Evolutionary conservation across 2,888 invertebrate species (phyloP).

Genomic region (Pseudococcus longispinus): DNA sequence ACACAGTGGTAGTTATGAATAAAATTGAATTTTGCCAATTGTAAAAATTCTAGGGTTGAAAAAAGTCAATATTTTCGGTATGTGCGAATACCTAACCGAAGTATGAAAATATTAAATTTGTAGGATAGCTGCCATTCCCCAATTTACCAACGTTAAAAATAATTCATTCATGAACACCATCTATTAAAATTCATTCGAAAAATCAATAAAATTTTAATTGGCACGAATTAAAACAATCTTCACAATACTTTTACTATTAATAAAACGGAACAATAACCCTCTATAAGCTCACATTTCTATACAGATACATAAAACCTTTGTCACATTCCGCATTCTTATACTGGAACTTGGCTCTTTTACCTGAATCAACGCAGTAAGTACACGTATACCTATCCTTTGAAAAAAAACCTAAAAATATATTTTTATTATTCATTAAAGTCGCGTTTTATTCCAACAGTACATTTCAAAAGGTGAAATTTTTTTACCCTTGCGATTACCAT

Average conservation of each 20-base stretch:
- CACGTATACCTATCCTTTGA: not conserved
- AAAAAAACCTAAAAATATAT: not conserved
- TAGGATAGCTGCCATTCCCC: not conserved
- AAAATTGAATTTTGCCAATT: no score
- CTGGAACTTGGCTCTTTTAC: not conserved
- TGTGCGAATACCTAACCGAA: not conserved
- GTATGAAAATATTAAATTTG: not conserved
- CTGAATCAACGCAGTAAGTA: not conserved
- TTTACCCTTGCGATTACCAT: not conserved
- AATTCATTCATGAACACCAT: not conserved
- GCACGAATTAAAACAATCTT: not conserved
- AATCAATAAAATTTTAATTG: constrained; percentile 15
- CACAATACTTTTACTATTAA: not conserved
- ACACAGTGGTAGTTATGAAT: no score
- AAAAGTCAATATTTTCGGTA: no score
- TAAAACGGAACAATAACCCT: not conserved
- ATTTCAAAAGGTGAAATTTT: not conserved
- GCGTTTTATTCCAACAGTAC: not conserved
- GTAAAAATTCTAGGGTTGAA: no score
- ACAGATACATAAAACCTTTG: not conserved
- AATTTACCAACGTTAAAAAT: not conserved
- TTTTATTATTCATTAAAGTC: constrained; percentile 19
- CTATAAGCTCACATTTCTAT: not conserved
- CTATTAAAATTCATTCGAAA: not conserved
- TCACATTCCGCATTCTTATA: not conserved